A percentile compares a stretch with the other conserved stretches of the same genome.
phyloP scores from a whole-genome alignment of 2,797 vertebrate genomes.

The Lophotriccus pileatus region DNA sequence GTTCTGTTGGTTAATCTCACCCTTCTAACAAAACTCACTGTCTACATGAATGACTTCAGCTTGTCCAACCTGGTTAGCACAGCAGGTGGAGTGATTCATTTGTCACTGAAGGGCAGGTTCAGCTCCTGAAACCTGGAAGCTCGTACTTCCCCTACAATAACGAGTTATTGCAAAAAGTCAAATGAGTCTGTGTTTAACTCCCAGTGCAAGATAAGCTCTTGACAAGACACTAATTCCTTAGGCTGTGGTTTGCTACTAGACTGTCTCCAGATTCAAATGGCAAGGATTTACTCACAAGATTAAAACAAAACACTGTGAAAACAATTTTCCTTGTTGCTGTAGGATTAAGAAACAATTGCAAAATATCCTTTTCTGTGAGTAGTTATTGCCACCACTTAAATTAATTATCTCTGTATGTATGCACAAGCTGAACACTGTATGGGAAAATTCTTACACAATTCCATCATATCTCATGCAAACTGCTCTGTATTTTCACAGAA shows the following conservation, averaged over 20 bases:
- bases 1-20: neutral
- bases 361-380: neutral
- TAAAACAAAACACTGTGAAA: neutral
- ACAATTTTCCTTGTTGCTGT: neutral
- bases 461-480: neutral
- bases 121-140: neutral
- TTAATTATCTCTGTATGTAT: neutral
- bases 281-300: neutral
- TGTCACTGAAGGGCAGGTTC: constrained; percentile 1
- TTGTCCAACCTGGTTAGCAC: neutral
- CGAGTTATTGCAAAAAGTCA: neutral
- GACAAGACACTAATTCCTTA: neutral
- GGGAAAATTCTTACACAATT: neutral
- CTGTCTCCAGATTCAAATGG: neutral
- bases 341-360: constrained; percentile 10
- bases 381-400: neutral
- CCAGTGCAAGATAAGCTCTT: constrained; percentile 12
- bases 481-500: neutral
- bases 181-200: neutral
- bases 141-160: neutral
- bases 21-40: neutral
- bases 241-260: neutral
- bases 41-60: neutral
- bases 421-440: neutral
- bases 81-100: neutral